Evolutionary conservation across 2,888 invertebrate genomes (phyloP).

Genomic region (Netelia fuscicornis): DNA sequence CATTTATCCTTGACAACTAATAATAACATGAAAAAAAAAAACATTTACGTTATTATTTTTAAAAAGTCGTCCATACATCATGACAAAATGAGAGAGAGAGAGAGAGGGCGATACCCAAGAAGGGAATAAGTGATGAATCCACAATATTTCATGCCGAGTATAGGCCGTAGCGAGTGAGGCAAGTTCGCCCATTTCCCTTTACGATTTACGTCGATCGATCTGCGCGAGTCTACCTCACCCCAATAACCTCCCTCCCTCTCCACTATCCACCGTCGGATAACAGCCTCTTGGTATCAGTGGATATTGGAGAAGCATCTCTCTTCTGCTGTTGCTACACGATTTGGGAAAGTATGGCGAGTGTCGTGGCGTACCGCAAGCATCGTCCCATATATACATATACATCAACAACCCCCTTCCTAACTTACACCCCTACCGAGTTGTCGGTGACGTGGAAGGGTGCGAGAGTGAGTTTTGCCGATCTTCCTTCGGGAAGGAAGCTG

Average conservation of each 20-base stretch:
- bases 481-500: constrained; percentile 26
- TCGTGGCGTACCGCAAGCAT: constrained; percentile 31
- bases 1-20: neutral
- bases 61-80: neutral
- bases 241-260: neutral
- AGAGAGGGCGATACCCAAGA: constrained; percentile 3
- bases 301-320: constrained; percentile 21
- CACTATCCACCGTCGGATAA: neutral
- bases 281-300: constrained; percentile 17
- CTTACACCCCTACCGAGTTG: constrained; percentile 43
- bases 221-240: neutral
- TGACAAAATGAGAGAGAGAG: neutral
- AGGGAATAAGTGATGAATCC: constrained; percentile 13
- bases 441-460: constrained; percentile 18
- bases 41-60: neutral
- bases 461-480: constrained; percentile 24
- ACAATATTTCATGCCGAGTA: constrained; percentile 3
- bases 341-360: constrained; percentile 8
- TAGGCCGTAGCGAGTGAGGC: neutral
- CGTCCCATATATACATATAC: constrained; percentile 30
- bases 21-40: neutral
- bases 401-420: neutral
- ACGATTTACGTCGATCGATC: constrained; percentile 52
- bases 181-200: constrained; percentile 33
- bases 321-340: neutral